Evolutionary conservation across 2,797 vertebrate species (phyloP), one percentile per base, ranked within the genome.

Genomic region (Halcyon leucocephala): DNA sequence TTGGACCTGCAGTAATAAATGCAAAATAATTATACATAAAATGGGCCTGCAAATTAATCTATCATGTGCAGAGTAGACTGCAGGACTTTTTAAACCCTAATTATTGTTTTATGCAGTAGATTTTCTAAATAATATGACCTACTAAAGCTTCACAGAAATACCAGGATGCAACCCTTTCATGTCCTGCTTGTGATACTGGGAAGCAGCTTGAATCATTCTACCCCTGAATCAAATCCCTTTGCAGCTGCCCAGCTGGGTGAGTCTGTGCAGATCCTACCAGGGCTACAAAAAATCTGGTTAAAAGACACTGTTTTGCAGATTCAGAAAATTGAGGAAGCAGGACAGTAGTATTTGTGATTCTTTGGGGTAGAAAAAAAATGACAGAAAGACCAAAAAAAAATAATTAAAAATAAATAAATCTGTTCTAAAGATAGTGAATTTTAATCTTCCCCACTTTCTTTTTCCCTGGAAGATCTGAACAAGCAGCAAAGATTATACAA

Each of bases 111-210:
- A 83, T 80, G 72, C 42, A 64, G 44, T 64, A 54, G 24, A 58
- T 81, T 95, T 97, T 92, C 52, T 61, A 69, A 94, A 81, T 87
- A 89, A 65, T 66, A 76, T 76, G 73, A 57, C 37, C 37, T 82
- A 82, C 79, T 62, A 64, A 79, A 82, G 18, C 42, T 89, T 73
- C 62, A 94, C 83, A 93, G 70, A 86, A 96, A 84, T 66, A 76
- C 35, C 88, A 89, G 55, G 78, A 73, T 55, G 62, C 25, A 85
- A 35, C 14, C 0, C 51, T 82, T 89, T 86, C 81, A 70, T 73
- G 51, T 86, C 28, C 49, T 94, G 52, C 26, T 76, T 57, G 62
- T 70, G 93, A 90, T 84, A 90, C 44, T 77, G n/a, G 60, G 70
- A 85, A 92, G 48, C 31, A 82, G 60, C 62, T 64, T 86, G 86